phyloP scores from a whole-genome alignment of 2,113 vertebrate species.

The Axis porcinus region DNA sequence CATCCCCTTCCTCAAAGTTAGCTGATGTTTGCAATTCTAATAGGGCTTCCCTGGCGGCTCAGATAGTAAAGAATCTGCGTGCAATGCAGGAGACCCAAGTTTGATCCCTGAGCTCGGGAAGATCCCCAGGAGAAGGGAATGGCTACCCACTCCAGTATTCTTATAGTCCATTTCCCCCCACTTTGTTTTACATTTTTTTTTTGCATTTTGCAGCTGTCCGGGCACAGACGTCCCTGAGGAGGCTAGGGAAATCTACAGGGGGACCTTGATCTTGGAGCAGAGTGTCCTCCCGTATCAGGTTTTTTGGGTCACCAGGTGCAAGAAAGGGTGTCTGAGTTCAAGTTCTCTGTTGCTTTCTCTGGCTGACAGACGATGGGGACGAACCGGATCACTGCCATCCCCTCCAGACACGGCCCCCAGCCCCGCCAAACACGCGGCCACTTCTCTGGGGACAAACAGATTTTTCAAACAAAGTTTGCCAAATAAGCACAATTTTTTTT shows the following conservation, averaged over 20 bases:
- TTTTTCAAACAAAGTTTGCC: constrained; percentile 81
- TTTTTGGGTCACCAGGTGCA: constrained; percentile 70
- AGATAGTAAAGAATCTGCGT: background rate
- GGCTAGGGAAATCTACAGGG: constrained; percentile 70
- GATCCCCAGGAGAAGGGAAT: background rate
- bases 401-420: background rate
- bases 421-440: constrained; percentile 23
- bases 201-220: background rate
- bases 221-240: constrained; percentile 13
- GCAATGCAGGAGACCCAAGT: background rate
- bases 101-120: background rate
- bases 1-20: background rate
- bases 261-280: constrained; percentile 71
- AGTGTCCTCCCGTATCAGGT: constrained; percentile 68
- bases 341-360: constrained; percentile 51
- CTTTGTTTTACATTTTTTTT: background rate
- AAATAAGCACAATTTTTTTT: constrained; percentile 69
- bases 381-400: constrained; percentile 28
- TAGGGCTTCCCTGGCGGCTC: background rate
- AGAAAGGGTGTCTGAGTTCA: constrained; percentile 57
- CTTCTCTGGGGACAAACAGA: constrained; percentile 79
- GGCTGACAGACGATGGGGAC: constrained; percentile 79
- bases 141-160: background rate
- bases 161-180: background rate
- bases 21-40: background rate